Base-by-base conservation (phyloP, 2,888 invertebrate species). In the Orchesellides sinensis region DNA sequence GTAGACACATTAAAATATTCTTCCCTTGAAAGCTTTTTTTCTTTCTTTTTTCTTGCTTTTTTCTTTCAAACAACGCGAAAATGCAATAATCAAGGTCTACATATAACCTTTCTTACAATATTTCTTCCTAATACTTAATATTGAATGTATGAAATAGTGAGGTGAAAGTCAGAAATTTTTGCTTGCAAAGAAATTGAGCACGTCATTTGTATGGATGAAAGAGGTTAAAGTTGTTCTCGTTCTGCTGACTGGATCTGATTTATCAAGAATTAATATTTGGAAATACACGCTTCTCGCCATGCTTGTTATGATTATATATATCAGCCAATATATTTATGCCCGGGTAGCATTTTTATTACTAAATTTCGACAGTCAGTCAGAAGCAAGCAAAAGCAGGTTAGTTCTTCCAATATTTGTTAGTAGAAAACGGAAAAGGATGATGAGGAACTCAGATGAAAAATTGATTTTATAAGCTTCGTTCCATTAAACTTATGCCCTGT, bases 381-480 rank as follows among this genome's bases (percentile, higher is more conserved):
- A 12, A 40, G 40, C 12, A 40, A 40, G 40, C 6, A 12, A 40
- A 40, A 40, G 40, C 12, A 10, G n/a, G 40, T 40, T 40, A 12
- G 40, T 8, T 52, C 52, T 17, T 40, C 40, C 40, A 40, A 40
- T 40, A 40, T 65, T 65, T 65, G 65, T 65, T 65, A 45, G 65
- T 25, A 45, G 21, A 45, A 23, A 19, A 25, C 6, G 25, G 25
- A 59, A n/a, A 17, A 25, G 21, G 65, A 65, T 40, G 65, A 65
- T 23, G 45, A 45, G 45, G 45, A 40, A 45, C 40, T 65, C 65
- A 65, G 40, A 65, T 65, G 65, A 65, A 45, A 65, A 65, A 65
- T 65, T 65, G 65, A 40, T 65, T 65, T 65, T 45, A 65, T 65
- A 65, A 65, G 65, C 65, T 35, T 23, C 21, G 45, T 40, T 19